Evolutionary conservation across 2,797 vertebrate genomes (phyloP), one percentile per base, ranked within the genome.

Genomic region (Rhinella marina): DNA sequence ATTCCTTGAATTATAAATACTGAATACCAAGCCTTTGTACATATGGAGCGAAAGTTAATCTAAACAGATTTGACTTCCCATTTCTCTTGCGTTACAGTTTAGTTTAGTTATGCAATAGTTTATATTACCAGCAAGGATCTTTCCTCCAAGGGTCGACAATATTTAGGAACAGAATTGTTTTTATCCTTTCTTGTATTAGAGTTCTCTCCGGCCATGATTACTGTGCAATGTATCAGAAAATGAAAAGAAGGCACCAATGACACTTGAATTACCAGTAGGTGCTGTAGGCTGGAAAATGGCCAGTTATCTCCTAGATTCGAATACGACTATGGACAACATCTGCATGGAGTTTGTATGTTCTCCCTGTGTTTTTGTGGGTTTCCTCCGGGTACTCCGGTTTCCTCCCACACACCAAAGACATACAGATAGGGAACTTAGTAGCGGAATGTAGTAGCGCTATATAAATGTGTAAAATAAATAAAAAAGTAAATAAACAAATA

Each of bases 41-140:
- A 27, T 73, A 77, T 52, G 57, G 57, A 77, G 41, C 13, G 83
- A 77, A 50, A 29, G 73, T 13, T 85, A 10, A 78, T 62, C 77
- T 77, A 85, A 85, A 85, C 64, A 85, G 84, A 62, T 9, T 11
- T 75, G 56, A 66, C 84, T 85, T 50, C 80, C 73, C 95, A 94
- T 80, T 95, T 96, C 94, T 95, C 96, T 94, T 96, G 95, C 97
- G 97, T 96, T 96, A 96, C 14, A 77, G 59, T 85, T 50, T 77
- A 85, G 73, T 52, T 64, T 25, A 66, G 61, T 85, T 85, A 85
- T 85, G 73, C 66, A 85, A 77, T 48, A 21, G 57, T 50, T 85
- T 78, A 77, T 54, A 56, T 14, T 85, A 57, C 72, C 83, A 85
- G 68, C 29, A 25, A 64, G 10, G 52, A 85, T 59, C 56, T 52